Conservation (phyloP, 2,113 vertebrate genomes). For the Periophthalmodon schlosseri region DNA sequence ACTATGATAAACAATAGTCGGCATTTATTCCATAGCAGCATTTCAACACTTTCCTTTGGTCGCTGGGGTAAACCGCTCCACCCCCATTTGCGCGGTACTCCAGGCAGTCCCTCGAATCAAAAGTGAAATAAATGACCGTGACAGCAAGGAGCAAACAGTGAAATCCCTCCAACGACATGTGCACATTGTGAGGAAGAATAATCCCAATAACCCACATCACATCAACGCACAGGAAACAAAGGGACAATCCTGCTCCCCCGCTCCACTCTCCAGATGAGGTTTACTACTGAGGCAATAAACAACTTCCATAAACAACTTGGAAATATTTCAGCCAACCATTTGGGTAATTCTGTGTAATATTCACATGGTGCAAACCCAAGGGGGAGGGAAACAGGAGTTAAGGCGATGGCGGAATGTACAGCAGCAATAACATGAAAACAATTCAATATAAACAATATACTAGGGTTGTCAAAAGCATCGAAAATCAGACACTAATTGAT, state of each 20-base stretch:
- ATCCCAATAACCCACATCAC: constrained; percentile 76
- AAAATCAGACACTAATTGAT: no score
- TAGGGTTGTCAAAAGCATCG: no score
- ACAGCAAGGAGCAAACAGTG: constrained; percentile 73
- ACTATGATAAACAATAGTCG: constrained; percentile 21
- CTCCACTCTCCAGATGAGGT: constrained; percentile 73
- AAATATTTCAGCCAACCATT: constrained; percentile 75
- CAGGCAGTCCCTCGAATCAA: constrained; percentile 61
- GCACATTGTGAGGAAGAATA: constrained; percentile 76
- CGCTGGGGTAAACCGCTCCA: constrained; percentile 35
- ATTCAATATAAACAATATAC: background rate
- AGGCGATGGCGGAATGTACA: constrained; percentile 80
- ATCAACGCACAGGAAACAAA: constrained; percentile 73
- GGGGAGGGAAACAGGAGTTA: constrained; percentile 50
- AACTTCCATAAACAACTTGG: constrained; percentile 79
- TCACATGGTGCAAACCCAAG: constrained; percentile 59
- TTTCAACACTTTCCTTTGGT: constrained; percentile 27
- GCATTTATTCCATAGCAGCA: constrained; percentile 19
- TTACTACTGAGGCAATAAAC: constrained; percentile 76
- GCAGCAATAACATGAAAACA: constrained; percentile 45
- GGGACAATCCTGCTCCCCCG: constrained; percentile 63
- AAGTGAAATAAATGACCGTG: constrained; percentile 69
- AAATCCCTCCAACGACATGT: constrained; percentile 70
- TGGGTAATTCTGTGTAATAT: constrained; percentile 78
- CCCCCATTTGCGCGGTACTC: constrained; percentile 46